Evolutionary conservation across 2,797 vertebrate genomes (phyloP).

Genomic region (Sarcoramphus papa): DNA sequence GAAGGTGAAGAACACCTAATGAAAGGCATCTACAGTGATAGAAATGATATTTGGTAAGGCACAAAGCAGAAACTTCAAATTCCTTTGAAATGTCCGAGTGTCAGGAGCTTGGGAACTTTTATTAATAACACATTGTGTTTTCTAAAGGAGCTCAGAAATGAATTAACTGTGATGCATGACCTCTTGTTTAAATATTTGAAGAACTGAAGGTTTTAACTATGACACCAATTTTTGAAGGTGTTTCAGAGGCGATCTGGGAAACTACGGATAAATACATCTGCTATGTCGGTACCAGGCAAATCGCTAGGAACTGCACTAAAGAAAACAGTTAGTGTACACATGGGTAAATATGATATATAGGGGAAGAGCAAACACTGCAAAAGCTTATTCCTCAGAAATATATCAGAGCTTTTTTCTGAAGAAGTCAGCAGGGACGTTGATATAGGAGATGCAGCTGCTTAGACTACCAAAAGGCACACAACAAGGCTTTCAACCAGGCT

Average conservation of each 20-base stretch:
- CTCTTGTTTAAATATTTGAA: neutral
- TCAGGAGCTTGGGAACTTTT: neutral
- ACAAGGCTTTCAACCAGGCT: neutral
- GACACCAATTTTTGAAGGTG: neutral
- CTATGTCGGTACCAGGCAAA: neutral
- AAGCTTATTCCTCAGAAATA: neutral
- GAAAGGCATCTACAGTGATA: neutral
- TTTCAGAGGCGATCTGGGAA: neutral
- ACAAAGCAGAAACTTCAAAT: neutral
- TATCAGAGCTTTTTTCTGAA: neutral
- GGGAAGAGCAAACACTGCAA: neutral
- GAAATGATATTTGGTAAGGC: neutral
- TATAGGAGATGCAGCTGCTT: neutral
- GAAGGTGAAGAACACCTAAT: neutral
- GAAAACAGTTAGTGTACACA: neutral
- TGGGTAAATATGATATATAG: neutral
- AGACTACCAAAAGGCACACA: neutral
- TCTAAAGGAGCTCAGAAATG: neutral
- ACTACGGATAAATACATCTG: neutral
- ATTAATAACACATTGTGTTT: neutral
- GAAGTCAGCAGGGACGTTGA: neutral
- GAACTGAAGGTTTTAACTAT: neutral
- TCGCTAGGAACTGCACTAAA: neutral
- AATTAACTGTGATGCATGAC: neutral
- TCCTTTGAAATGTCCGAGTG: neutral